Evolutionary conservation across 2,888 invertebrate species (phyloP), one percentile per base, ranked within the genome.

Genomic region (Cylloceria caligata): DNA sequence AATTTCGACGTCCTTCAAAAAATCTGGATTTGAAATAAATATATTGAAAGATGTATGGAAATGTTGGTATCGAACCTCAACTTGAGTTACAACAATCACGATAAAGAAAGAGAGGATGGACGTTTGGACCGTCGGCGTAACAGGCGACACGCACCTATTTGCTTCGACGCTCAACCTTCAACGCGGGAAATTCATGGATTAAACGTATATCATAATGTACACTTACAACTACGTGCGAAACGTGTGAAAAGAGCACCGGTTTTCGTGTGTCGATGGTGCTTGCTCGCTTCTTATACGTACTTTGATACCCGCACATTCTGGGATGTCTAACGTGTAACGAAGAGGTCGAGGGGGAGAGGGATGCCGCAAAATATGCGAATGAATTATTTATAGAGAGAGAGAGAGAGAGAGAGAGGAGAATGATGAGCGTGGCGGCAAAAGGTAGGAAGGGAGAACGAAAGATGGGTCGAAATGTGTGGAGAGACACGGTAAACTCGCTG

Each of bases 381-480:
- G 88, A 89, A 89, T 89, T 89, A 89, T 89, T 88, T 87, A 89
- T 88, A 87, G 49, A 36, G 45, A 39, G 55, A 57, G 42, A 30
- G 42, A 30, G 24, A 57, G 36, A 30, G 65, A 27, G 16, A 47
- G 9, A 7, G 13, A 16, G 16, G 9, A 19, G 47, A 30, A 13
- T 3, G 55, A 13, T 7, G 52, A 49, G 49, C 5, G 24, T 11
- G n/a, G 42, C n/a, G 5, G 5, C 30, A 30, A 30, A 24, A 52
- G 52, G 52, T 49, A 19, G 65, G 16, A 16, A 16, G 65, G 19
- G 16, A 65, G 64, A 27, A 13, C 30, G 64, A 47, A 30, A 39
- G 49, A 27, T 27, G 19, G 21, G 24, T 24, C 11, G 62, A 49
- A 7, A 21, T 19, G 55, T 11, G 24, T 11, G 5, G 16, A 30